phyloP scores from a whole-genome alignment of 2,797 vertebrate genomes.

The Amblyraja radiata region DNA sequence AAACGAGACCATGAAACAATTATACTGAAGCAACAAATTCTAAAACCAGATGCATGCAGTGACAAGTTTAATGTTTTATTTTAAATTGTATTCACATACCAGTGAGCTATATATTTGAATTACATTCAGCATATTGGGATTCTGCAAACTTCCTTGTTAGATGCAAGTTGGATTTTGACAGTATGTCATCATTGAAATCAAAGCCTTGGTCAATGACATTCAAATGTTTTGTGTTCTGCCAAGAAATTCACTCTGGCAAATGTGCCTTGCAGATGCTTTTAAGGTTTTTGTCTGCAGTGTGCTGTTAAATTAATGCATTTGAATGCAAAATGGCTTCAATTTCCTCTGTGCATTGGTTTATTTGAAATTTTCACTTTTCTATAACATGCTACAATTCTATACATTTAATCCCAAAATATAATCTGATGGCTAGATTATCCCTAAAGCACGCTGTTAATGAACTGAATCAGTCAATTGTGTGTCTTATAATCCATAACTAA shows the following conservation, averaged over 20 bases:
- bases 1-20: neutral
- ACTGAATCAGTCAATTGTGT: neutral
- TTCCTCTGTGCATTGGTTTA: neutral
- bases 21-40: neutral
- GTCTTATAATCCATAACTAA: neutral
- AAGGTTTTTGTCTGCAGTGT: neutral
- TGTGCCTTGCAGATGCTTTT: neutral
- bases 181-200: neutral
- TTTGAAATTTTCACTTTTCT: neutral
- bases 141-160: neutral
- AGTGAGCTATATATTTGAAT: neutral
- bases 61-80: neutral
- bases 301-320: neutral
- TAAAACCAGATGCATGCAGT: neutral
- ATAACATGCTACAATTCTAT: neutral
- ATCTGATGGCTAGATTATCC: neutral
- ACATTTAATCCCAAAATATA: neutral
- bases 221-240: neutral
- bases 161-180: neutral
- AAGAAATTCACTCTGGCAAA: slow-evolving; percentile 1
- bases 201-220: neutral
- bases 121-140: neutral
- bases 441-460: neutral
- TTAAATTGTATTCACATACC: neutral
- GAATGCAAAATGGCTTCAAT: neutral